Evolutionary conservation across 2,797 vertebrate genomes (phyloP).

Genomic region (Harpagifer antarcticus): DNA sequence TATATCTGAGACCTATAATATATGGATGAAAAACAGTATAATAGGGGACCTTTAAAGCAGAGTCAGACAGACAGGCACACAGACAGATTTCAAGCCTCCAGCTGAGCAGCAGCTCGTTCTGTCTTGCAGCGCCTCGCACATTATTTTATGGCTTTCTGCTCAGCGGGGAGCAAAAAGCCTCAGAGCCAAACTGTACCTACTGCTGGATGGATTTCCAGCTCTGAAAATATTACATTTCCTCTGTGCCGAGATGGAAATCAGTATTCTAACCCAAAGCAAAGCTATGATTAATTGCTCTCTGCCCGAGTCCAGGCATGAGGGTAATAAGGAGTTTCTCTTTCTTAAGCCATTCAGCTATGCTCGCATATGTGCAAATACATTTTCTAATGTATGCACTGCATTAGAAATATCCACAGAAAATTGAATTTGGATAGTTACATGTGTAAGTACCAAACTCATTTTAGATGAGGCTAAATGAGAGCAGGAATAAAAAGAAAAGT

Average conservation of each 20-base stretch:
- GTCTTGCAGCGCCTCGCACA: slow-evolving; percentile 58
- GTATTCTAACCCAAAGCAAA: slow-evolving; percentile 84
- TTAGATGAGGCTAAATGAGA: slow-evolving; percentile 77
- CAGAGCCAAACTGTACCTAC: slow-evolving; percentile 62
- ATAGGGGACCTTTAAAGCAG: no score
- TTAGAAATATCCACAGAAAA: slow-evolving; percentile 82
- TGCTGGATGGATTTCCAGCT: slow-evolving; percentile 68
- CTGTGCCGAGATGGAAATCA: slow-evolving; percentile 80
- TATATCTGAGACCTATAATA: no score
- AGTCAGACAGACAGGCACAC: not conserved
- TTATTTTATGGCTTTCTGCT: slow-evolving; percentile 57
- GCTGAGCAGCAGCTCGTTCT: slow-evolving; percentile 50
- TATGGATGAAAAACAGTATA: no score
- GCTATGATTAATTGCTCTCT: slow-evolving; percentile 83
- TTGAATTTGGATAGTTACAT: slow-evolving; percentile 80
- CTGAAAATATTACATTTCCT: slow-evolving; percentile 76
- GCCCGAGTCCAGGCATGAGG: slow-evolving; percentile 72
- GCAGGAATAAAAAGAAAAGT: slow-evolving; percentile 29
- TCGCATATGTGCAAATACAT: slow-evolving; percentile 68
- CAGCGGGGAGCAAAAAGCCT: slow-evolving; percentile 65
- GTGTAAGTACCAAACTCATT: slow-evolving; percentile 73
- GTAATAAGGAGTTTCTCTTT: slow-evolving; percentile 79
- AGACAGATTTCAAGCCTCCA: slow-evolving; percentile 49
- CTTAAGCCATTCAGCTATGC: slow-evolving; percentile 61
- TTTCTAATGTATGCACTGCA: slow-evolving; percentile 70